Conservation (phyloP, 1,140 invertebrate genomes). For the Temnothorax curvispinosus region DNA sequence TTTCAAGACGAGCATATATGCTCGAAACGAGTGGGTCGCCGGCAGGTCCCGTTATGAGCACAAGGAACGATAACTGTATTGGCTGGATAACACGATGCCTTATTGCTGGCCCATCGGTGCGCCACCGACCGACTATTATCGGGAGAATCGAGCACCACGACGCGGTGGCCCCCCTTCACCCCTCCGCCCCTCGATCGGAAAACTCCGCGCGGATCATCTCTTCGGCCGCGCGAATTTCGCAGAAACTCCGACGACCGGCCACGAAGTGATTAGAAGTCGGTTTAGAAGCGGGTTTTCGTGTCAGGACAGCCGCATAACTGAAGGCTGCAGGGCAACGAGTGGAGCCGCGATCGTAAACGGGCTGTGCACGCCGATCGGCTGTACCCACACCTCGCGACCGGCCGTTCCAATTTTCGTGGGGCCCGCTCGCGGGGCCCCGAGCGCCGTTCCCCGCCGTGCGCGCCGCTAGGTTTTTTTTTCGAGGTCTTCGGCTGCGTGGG, state of each 20-base stretch:
- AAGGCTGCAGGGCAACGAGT: constrained; percentile 72
- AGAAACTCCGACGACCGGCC: neutral
- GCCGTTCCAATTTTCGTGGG: constrained; percentile 61
- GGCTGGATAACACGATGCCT: constrained; percentile 80
- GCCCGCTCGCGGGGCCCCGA: neutral
- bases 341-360: constrained; percentile 37
- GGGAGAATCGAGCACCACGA: constrained; percentile 38
- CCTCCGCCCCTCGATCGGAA: neutral
- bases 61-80: constrained; percentile 85
- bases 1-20: constrained; percentile 55
- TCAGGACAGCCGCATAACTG: constrained; percentile 82
- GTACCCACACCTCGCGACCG: constrained; percentile 49
- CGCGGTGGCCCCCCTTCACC: neutral
- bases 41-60: constrained; percentile 81
- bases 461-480: constrained; percentile 2
- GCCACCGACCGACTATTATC: constrained; percentile 57
- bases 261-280: constrained; percentile 7
- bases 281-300: constrained; percentile 82
- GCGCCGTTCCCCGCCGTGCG: neutral
- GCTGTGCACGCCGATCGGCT: neutral
- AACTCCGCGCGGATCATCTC: neutral
- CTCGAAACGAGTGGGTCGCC: constrained; percentile 80
- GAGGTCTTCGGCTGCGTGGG: constrained; percentile 25
- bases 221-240: constrained; percentile 31
- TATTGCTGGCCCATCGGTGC: constrained; percentile 63